These are phyloP conservation scores for Phrixothrix hirtus DNA, from an alignment of 2,888 invertebrate species.

Conservation along the genomic window DNA sequence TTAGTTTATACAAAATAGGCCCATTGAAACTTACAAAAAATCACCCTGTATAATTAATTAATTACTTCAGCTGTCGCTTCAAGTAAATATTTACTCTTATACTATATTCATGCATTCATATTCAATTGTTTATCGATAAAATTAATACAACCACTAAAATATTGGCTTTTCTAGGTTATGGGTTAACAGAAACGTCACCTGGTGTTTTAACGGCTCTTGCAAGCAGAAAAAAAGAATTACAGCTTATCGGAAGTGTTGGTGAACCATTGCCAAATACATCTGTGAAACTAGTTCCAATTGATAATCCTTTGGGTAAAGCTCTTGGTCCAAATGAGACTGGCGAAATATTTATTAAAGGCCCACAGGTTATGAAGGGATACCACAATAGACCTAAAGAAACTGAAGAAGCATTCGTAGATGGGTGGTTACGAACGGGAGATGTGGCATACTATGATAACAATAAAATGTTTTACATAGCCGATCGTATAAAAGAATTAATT, in stretches of 20 bases:
- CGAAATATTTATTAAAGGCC: slow-evolving; percentile 75
- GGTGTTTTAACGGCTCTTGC: slow-evolving; percentile 1
- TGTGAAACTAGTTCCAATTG: slow-evolving; percentile 63
- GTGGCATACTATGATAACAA: too few species aligned
- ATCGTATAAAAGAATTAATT: slow-evolving; percentile 81
- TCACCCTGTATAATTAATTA: too few species aligned
- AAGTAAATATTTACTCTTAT: too few species aligned
- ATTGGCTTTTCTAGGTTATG: slow-evolving; percentile 60
- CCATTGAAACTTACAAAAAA: too few species aligned
- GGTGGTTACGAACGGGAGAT: slow-evolving; percentile 80
- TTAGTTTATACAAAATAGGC: too few species aligned
- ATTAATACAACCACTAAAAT: not conserved
- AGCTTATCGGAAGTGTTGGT: slow-evolving; percentile 58
- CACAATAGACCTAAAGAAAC: too few species aligned
- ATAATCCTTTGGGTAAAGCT: slow-evolving; percentile 43
- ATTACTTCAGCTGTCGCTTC: too few species aligned
- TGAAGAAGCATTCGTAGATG: slow-evolving; percentile 67
- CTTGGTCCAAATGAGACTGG: slow-evolving; percentile 60
- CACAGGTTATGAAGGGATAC: slow-evolving; percentile 84
- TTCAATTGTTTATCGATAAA: too few species aligned
- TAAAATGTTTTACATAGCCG: slow-evolving; percentile 76
- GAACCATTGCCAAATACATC: slow-evolving; percentile 65
- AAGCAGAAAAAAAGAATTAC: slow-evolving; percentile 14
- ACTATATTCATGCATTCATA: too few species aligned
- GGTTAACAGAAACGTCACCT: slow-evolving; percentile 72